Evolutionary conservation across 2,888 invertebrate species (phyloP).

Genomic region (Gastracanthus pulcherrimus): DNA sequence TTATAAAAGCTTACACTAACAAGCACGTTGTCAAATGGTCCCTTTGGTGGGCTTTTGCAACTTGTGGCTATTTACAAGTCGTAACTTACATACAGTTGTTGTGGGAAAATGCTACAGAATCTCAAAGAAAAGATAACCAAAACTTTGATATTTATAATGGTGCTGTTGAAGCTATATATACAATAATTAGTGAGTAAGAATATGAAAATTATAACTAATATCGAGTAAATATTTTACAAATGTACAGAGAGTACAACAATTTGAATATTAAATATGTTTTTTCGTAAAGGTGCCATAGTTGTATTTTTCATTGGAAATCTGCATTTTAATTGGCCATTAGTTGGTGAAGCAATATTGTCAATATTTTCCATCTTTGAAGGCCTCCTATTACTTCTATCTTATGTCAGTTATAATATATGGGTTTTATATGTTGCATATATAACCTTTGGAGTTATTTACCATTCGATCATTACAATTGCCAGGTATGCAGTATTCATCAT

Average conservation of each 20-base stretch:
- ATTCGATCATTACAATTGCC: constrained; percentile 89
- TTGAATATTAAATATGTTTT: constrained; percentile 19
- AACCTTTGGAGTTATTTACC: constrained; percentile 87
- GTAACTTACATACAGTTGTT: constrained; percentile 87
- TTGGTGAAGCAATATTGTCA: constrained; percentile 78
- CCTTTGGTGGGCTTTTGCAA: constrained; percentile 87
- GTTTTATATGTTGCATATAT: constrained; percentile 88
- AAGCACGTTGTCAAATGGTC: constrained; percentile 85
- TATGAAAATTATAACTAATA: no score
- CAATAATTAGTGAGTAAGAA: constrained; percentile 74
- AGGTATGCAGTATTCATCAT: constrained; percentile 76
- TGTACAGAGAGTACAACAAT: neutral
- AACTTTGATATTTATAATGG: constrained; percentile 83
- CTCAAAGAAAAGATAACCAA: constrained; percentile 65
- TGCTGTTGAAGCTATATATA: constrained; percentile 86
- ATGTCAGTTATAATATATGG: constrained; percentile 81
- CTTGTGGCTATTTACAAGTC: constrained; percentile 86
- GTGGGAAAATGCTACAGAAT: constrained; percentile 85
- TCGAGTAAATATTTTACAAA: no score
- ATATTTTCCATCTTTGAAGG: constrained; percentile 78
- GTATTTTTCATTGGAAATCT: constrained; percentile 79
- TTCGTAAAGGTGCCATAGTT: constrained; percentile 79
- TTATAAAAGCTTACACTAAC: constrained; percentile 81
- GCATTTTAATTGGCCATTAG: constrained; percentile 78
- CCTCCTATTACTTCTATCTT: constrained; percentile 78